phyloP scores from a whole-genome alignment of 2,113 vertebrate species.

The Tor tambroides region DNA sequence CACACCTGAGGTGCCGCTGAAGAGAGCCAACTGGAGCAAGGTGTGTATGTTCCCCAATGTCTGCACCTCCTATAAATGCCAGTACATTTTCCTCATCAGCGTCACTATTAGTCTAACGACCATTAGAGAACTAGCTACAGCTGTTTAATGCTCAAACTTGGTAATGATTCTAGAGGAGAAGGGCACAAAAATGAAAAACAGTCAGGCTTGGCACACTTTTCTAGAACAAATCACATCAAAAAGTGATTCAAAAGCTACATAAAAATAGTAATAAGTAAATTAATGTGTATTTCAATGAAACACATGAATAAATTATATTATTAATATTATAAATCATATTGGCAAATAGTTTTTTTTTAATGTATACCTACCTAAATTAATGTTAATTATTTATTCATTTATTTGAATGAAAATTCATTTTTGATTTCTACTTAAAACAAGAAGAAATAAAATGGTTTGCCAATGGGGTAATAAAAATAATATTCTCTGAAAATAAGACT shows the following conservation, averaged over 20 bases:
- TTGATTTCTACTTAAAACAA: no score
- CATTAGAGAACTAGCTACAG: not conserved
- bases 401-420: no score
- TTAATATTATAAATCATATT: not conserved
- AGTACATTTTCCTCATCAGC: not conserved
- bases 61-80: not conserved
- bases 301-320: not conserved
- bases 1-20: slow-evolving; percentile 82
- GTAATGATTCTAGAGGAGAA: not conserved
- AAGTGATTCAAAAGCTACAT: not conserved
- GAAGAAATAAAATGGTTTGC: no score
- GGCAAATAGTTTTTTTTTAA: not conserved
- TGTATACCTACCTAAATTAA: no score
- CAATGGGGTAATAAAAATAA: no score
- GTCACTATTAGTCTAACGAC: not conserved
- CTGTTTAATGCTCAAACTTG: not conserved
- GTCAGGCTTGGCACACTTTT: not conserved
- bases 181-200: no score
- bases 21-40: slow-evolving; percentile 87
- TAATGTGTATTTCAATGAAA: not conserved
- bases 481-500: no score
- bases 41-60: slow-evolving; percentile 68
- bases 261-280: not conserved
- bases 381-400: no score
- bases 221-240: not conserved